phyloP scores from a whole-genome alignment of 2,113 vertebrate species.

The Aramus guarauna region DNA sequence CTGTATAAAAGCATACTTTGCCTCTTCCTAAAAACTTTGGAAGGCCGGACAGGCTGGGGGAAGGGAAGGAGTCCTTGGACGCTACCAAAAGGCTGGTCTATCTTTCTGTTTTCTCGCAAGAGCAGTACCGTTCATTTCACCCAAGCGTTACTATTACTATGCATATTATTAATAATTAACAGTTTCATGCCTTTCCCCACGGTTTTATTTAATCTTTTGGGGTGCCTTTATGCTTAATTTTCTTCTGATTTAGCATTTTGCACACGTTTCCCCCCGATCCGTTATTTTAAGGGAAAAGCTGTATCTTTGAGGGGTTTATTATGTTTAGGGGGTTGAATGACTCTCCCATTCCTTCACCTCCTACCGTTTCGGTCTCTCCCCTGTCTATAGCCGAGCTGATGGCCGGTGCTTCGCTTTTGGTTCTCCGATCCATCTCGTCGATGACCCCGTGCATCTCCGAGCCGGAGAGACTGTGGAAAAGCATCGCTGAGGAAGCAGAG shows the following conservation, averaged over 20 bases:
- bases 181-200: conserved; percentile 40
- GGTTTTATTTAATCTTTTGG: conserved; percentile 21
- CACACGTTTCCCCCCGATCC: background rate
- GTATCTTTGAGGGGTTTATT: background rate
- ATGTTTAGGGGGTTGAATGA: background rate
- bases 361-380: conserved; percentile 97
- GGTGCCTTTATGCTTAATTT: background rate
- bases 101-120: background rate
- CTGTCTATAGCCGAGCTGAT: conserved; percentile 99
- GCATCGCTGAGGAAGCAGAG: conserved; percentile 80
- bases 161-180: conserved; percentile 63
- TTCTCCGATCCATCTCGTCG: conserved; percentile 97
- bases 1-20: background rate
- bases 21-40: conserved; percentile 55
- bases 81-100: conserved; percentile 59
- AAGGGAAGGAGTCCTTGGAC: conserved; percentile 54
- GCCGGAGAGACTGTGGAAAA: conserved; percentile 97
- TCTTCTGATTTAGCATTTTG: background rate
- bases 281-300: conserved; percentile 13
- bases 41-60: conserved; percentile 52
- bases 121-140: conserved; percentile 4
- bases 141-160: conserved; percentile 26
- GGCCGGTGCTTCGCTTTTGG: conserved; percentile 90
- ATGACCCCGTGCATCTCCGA: conserved; percentile 97
- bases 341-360: conserved; percentile 54